phyloP scores from a whole-genome alignment of 2,113 vertebrate species.

The Oryzias celebensis region DNA sequence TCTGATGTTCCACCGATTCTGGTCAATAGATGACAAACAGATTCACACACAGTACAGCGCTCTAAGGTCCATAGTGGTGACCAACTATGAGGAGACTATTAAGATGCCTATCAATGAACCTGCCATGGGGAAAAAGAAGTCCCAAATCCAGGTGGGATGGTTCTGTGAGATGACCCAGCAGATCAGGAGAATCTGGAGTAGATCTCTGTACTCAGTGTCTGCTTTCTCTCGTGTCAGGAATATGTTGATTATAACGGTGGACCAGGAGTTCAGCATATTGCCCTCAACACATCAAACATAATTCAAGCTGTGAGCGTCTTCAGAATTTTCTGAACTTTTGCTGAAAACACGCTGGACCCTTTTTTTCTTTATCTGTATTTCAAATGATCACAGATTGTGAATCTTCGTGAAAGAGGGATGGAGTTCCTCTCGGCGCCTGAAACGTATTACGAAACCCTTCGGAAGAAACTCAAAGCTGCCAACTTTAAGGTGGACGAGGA shows the following conservation, averaged over 20 bases:
- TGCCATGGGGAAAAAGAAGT: constrained; percentile 77
- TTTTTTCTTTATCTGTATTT: background rate
- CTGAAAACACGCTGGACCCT: constrained; percentile 1
- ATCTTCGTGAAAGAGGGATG: constrained; percentile 78
- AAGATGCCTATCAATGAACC: constrained; percentile 88
- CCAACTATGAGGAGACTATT: constrained; percentile 85
- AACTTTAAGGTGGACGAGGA: constrained; percentile 85
- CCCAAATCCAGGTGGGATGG: constrained; percentile 81
- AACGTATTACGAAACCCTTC: constrained; percentile 74
- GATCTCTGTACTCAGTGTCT: background rate
- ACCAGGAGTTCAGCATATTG: constrained; percentile 83
- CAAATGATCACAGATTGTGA: constrained; percentile 70
- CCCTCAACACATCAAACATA: constrained; percentile 82
- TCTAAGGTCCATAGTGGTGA: constrained; percentile 82
- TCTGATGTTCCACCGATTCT: constrained; percentile 84
- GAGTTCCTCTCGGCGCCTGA: constrained; percentile 81
- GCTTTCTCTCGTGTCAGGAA: constrained; percentile 66
- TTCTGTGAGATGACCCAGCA: too few relatives aligned
- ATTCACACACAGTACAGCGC: constrained; percentile 83
- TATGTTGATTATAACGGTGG: constrained; percentile 83
- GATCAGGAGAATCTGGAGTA: background rate
- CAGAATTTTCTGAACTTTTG: constrained; percentile 1
- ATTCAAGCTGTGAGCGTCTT: constrained; percentile 77
- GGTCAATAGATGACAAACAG: constrained; percentile 86
- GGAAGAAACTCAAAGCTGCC: constrained; percentile 75